Evolutionary conservation across 2,113 vertebrate genomes (phyloP).

Genomic region (Labeo rohita): DNA sequence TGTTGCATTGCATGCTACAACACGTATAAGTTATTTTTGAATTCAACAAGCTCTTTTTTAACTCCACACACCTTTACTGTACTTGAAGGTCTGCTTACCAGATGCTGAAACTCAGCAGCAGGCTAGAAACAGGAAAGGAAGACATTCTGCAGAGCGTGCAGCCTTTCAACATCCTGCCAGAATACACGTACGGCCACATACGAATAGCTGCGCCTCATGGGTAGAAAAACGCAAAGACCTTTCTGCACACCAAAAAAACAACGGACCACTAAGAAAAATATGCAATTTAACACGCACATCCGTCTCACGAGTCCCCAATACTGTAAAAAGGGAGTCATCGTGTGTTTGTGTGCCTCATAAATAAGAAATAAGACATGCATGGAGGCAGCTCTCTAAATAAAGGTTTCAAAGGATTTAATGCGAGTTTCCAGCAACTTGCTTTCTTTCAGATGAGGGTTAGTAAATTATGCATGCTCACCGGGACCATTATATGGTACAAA

Average conservation of each 20-base stretch:
- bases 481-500: slow-evolving; percentile 67
- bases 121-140: slow-evolving; percentile 68
- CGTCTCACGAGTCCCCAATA: background rate
- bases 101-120: slow-evolving; percentile 48
- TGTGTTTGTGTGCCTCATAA: slow-evolving; percentile 61
- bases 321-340: slow-evolving; percentile 31
- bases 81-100: slow-evolving; percentile 33
- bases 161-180: slow-evolving; percentile 74
- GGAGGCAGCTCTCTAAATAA: slow-evolving; percentile 63
- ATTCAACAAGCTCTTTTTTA: background rate
- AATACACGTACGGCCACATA: slow-evolving; percentile 48
- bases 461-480: slow-evolving; percentile 77
- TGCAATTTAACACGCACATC: background rate
- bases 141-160: slow-evolving; percentile 71
- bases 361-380: slow-evolving; percentile 64
- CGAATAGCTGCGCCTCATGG: slow-evolving; percentile 42
- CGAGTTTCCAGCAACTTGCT: slow-evolving; percentile 55
- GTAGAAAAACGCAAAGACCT: background rate
- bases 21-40: background rate
- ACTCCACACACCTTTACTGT: slow-evolving; percentile 2
- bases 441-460: slow-evolving; percentile 57
- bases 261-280: background rate
- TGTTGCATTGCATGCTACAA: background rate
- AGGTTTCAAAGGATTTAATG: slow-evolving; percentile 48
- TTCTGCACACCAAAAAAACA: background rate